Percentiles rank a stretch among this genome's conserved stretches.
Conservation (phyloP, 2,113 vertebrate genomes). For the Tetrax tetrax region DNA sequence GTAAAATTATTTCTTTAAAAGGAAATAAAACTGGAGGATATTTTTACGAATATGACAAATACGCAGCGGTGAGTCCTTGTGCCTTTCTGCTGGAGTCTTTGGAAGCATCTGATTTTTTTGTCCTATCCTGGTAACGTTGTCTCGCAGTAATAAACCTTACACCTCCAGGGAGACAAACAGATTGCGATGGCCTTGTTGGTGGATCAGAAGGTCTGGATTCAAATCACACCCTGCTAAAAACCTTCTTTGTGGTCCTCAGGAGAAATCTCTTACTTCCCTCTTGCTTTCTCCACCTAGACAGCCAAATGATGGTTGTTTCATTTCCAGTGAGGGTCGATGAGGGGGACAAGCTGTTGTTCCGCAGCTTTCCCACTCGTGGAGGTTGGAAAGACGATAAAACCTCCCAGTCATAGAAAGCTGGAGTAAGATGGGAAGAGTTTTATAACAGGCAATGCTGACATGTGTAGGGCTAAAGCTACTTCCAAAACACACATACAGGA, state of each 20-base stretch:
- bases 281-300: neutral
- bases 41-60: neutral
- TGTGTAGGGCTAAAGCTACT: neutral
- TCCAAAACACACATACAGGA: neutral
- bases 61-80: neutral
- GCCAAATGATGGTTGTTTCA: neutral
- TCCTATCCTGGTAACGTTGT: neutral
- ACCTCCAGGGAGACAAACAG: neutral
- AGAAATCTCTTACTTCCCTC: neutral
- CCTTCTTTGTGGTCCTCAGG: neutral
- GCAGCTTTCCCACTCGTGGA: neutral
- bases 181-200: accelerated
- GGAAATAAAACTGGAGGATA: neutral
- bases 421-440: neutral
- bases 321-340: neutral
- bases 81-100: neutral
- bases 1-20: neutral
- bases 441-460: neutral
- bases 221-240: neutral
- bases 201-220: neutral
- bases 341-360: neutral
- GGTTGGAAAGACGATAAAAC: neutral
- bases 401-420: neutral
- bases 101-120: neutral
- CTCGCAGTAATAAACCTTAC: neutral